phyloP scores from a whole-genome alignment of 2,113 vertebrate genomes.

The Aleadryas rufinucha region DNA sequence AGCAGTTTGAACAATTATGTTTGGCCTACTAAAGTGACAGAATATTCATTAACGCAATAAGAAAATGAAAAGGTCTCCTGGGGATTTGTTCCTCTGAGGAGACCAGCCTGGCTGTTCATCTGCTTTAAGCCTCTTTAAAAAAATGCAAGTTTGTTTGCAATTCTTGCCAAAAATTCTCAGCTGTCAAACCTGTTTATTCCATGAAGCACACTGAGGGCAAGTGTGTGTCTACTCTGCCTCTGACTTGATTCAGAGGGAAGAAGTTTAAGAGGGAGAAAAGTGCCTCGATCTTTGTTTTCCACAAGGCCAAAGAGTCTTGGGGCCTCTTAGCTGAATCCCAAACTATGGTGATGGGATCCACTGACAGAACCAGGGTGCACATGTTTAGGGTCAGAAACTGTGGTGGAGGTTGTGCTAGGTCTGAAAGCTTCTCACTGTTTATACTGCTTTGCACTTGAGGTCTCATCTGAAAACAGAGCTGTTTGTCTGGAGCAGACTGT shows the following conservation, averaged over 20 bases:
- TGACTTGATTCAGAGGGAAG: not conserved
- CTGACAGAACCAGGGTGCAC: not conserved
- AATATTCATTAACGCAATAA: slow-evolving; percentile 29
- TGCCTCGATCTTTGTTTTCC: not conserved
- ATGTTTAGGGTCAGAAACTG: not conserved
- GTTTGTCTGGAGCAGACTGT: not conserved
- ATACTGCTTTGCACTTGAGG: not conserved
- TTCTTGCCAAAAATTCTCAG: not conserved
- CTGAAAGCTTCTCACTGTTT: not conserved
- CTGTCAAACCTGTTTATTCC: slow-evolving; percentile 4
- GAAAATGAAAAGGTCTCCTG: not conserved
- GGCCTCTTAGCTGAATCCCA: not conserved
- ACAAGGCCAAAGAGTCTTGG: not conserved
- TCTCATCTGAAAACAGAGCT: not conserved
- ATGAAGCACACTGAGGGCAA: not conserved
- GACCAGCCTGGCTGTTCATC: not conserved
- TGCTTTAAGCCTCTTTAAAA: not conserved
- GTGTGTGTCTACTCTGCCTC: not conserved
- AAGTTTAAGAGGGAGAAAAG: not conserved
- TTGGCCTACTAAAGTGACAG: slow-evolving; percentile 1
- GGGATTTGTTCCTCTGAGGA: not conserved
- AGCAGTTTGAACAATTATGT: slow-evolving; percentile 3
- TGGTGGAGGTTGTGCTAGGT: not conserved
- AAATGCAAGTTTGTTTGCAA: not conserved
- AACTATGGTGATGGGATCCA: not conserved